phyloP scores from a whole-genome alignment of 2,113 vertebrate genomes.

The Benitochromis conjunctus region DNA sequence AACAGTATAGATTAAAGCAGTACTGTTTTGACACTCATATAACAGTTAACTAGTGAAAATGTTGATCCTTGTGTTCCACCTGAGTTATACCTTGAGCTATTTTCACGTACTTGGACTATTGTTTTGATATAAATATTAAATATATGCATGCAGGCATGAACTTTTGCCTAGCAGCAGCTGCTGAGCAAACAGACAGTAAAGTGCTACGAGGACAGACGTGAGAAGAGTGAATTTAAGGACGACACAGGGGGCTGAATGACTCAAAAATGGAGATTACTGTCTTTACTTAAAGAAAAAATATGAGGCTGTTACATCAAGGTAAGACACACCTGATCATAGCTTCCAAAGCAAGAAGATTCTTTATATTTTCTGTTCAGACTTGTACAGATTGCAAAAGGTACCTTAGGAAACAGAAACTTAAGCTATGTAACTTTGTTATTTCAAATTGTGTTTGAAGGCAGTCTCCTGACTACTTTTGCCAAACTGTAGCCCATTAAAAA shows the following conservation, averaged over 20 bases:
- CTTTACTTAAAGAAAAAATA: background rate
- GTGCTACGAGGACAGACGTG: background rate
- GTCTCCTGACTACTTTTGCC: background rate
- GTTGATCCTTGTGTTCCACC: conserved; percentile 3
- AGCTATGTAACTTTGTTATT: background rate
- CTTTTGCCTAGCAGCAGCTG: conserved; percentile 22
- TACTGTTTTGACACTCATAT: conserved; percentile 12
- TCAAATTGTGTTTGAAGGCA: background rate
- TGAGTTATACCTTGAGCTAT: conserved; percentile 9
- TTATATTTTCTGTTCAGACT: background rate
- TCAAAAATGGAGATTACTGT: background rate
- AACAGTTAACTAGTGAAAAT: conserved; percentile 14
- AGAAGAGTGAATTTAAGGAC: background rate
- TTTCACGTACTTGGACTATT: conserved; percentile 2
- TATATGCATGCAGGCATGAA: conserved; percentile 43
- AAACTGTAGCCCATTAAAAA: background rate
- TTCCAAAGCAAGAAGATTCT: background rate
- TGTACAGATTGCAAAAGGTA: background rate
- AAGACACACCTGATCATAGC: background rate
- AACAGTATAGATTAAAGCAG: conserved; percentile 6
- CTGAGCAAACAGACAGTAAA: background rate
- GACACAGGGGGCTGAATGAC: background rate
- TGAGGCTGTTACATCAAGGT: background rate
- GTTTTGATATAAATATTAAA: conserved; percentile 38
- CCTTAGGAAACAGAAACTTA: background rate